Conservation (phyloP, 2,113 vertebrate species). For the Thryonomys swinderianus region DNA sequence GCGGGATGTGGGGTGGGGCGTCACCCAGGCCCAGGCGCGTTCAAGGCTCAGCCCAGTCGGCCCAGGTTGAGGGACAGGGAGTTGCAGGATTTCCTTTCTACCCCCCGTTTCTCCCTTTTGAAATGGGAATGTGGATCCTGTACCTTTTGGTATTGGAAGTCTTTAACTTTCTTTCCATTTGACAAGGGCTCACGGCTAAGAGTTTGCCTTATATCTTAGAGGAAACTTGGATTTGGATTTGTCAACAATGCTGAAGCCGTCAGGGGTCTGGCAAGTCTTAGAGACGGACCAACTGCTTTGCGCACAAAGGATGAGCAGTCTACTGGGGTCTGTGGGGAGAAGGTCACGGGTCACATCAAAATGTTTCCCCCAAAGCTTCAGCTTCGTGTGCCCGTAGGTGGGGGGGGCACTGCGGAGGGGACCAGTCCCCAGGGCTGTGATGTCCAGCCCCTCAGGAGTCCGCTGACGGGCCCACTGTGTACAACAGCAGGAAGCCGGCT, state of each 20-base stretch:
- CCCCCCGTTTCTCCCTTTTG: background rate
- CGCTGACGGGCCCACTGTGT: background rate
- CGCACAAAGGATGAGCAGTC: background rate
- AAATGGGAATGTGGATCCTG: background rate
- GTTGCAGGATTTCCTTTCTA: background rate
- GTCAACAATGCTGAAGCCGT: background rate
- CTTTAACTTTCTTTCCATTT: background rate
- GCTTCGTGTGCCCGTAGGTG: background rate
- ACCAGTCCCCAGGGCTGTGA: background rate
- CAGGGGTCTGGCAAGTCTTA: background rate
- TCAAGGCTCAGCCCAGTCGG: background rate
- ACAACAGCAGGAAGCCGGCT: background rate
- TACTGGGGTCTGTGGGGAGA: background rate
- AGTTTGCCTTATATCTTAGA: background rate
- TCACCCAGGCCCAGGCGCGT: background rate
- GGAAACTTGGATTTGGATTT: background rate
- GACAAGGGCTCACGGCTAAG: background rate
- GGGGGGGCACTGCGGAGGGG: background rate
- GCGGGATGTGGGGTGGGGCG: background rate
- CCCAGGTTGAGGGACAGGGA: background rate
- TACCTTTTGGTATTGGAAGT: background rate
- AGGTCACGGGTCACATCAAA: background rate
- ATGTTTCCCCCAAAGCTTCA: background rate
- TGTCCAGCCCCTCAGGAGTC: background rate
- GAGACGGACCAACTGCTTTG: background rate